These are phyloP conservation scores for Urechis unicinctus DNA, from an alignment of 2,888 invertebrate genomes.

Conservation along the genomic window DNA sequence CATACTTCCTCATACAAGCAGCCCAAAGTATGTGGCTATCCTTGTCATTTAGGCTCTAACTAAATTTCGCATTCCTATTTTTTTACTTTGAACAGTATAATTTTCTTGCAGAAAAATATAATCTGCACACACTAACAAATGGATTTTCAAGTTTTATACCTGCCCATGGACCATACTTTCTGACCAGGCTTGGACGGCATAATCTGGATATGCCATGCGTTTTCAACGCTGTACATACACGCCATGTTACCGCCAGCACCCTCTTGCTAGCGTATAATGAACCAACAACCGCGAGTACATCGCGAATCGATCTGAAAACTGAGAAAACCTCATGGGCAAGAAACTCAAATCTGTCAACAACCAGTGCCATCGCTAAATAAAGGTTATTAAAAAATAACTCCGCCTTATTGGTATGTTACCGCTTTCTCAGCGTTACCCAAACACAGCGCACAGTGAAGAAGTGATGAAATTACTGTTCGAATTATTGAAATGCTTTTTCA, in stretches of 20 bases:
- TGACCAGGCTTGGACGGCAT: constrained; percentile 24
- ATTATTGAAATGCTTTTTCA: too few species aligned
- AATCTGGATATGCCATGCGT: constrained; percentile 29
- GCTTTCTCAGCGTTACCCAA: too few species aligned
- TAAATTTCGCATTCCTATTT: too few species aligned
- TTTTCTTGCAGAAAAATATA: too few species aligned
- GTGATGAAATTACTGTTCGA: too few species aligned
- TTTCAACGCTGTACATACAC: constrained; percentile 24
- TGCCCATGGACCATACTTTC: constrained; percentile 79
- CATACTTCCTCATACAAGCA: too few species aligned
- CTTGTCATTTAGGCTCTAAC: too few species aligned
- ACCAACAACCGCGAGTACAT: constrained; percentile 35
- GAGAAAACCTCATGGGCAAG: constrained; percentile 27
- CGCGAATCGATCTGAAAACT: constrained; percentile 25
- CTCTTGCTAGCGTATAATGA: constrained; percentile 29
- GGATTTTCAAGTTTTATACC: constrained; percentile 55
- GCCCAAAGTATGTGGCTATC: too few species aligned
- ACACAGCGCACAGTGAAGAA: too few species aligned
- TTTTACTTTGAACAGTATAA: too few species aligned
- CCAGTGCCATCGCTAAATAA: constrained; percentile 29
- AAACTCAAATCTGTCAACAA: constrained; percentile 38
- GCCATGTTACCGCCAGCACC: constrained; percentile 18
- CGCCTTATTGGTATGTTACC: too few species aligned
- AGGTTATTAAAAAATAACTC: too few species aligned
- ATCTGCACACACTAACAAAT: neutral